A percentile compares a stretch with the other conserved stretches of the same genome.
phyloP scores from a whole-genome alignment of 1,140 invertebrate genomes.

The Arion vulgaris region DNA sequence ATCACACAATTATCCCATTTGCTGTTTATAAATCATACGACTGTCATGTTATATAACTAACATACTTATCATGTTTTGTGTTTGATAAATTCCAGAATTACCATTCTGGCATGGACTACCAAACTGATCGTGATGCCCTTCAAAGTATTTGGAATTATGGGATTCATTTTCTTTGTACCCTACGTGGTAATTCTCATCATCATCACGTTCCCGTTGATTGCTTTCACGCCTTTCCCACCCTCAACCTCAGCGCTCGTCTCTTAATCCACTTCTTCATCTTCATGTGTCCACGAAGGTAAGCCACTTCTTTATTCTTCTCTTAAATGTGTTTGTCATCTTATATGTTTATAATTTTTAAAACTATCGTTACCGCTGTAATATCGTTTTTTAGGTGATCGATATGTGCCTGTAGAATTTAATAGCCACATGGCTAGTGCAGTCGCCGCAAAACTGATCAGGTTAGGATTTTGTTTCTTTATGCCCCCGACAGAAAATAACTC shows the following conservation, averaged over 20 bases:
- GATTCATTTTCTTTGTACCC: constrained; percentile 42
- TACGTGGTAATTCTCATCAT: constrained; percentile 48
- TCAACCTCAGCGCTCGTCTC: constrained; percentile 46
- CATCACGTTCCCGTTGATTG: constrained; percentile 48
- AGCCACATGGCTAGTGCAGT: too few relatives aligned
- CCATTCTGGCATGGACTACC: constrained; percentile 26
- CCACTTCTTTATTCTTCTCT: neutral
- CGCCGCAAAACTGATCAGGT: too few relatives aligned
- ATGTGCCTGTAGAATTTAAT: too few relatives aligned
- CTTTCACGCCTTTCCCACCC: constrained; percentile 49
- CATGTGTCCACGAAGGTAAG: constrained; percentile 45
- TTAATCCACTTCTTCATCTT: constrained; percentile 51
- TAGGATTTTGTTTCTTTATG: too few relatives aligned
- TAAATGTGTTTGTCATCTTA: neutral
- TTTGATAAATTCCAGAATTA: constrained; percentile 17
- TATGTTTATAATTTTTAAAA: too few relatives aligned
- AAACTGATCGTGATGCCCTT: constrained; percentile 41
- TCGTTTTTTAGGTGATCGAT: too few relatives aligned
- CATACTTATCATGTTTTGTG: too few relatives aligned
- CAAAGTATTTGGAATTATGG: constrained; percentile 47
- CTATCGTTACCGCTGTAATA: too few relatives aligned
- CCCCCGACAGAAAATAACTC: too few relatives aligned
- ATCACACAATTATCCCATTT: too few relatives aligned
- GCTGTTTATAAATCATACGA: too few relatives aligned
- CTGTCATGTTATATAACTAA: too few relatives aligned